phyloP scores from a whole-genome alignment of 2,797 vertebrate genomes.

The Cichlasoma orientale region DNA sequence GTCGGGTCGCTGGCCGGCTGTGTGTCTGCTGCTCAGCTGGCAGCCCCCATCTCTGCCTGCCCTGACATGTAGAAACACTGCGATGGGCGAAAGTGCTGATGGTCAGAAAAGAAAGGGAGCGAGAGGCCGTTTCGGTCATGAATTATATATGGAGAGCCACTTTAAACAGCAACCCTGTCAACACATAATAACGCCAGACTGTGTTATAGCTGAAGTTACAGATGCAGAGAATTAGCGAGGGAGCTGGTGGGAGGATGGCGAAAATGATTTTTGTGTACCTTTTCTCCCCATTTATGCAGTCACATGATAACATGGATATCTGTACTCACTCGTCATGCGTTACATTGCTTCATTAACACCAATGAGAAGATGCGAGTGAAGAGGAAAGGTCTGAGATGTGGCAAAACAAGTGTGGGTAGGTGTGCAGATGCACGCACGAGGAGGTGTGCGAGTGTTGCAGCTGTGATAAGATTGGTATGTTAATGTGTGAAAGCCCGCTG shows the following conservation, averaged over 20 bases:
- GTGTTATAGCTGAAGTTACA: constrained; percentile 60
- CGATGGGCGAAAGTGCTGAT: constrained; percentile 80
- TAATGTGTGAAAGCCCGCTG: constrained; percentile 59
- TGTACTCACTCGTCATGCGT: constrained; percentile 10
- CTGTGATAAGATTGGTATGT: constrained; percentile 44
- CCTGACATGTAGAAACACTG: constrained; percentile 67
- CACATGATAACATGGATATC: constrained; percentile 25
- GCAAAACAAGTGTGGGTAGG: not conserved
- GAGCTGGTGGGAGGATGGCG: constrained; percentile 35
- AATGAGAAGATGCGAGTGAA: not conserved
- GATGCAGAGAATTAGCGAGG: constrained; percentile 41
- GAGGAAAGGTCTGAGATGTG: constrained; percentile 14
- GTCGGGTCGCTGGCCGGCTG: not conserved
- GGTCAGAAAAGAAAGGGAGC: constrained; percentile 74
- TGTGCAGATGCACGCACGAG: not conserved
- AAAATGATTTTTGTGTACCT: constrained; percentile 44
- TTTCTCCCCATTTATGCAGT: constrained; percentile 36
- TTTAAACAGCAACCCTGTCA: constrained; percentile 80
- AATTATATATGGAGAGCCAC: constrained; percentile 81
- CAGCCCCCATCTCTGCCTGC: constrained; percentile 49
- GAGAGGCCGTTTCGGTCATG: constrained; percentile 69
- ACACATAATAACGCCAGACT: constrained; percentile 74
- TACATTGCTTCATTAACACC: constrained; percentile 6
- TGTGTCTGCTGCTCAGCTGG: constrained; percentile 39
- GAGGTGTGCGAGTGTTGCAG: constrained; percentile 10